Evolutionary conservation across 2,797 vertebrate species (phyloP), one percentile per base, ranked within the genome.

Genomic region (Phrynocephalus vlangalii): DNA sequence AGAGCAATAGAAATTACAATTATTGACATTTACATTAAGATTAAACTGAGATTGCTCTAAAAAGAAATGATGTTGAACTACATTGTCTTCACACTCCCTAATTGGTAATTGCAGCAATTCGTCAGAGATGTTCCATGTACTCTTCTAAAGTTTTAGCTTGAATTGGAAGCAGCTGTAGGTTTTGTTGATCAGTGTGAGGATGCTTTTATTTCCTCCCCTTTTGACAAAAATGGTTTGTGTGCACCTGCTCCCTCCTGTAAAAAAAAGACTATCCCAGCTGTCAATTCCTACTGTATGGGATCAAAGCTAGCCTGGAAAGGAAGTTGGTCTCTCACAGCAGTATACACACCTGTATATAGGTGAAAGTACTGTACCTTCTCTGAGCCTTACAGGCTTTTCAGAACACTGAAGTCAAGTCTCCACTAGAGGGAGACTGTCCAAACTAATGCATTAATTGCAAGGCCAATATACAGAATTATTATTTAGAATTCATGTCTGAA

Each of bases 401-500:
- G 50, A 78, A 26, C 56, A 33, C 6, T 77, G 0, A 5, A 28
- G 20, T 52, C 11, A 83, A 13, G 1, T 2, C 80, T 63, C 33
- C 3, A 63, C 66, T 77, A 81, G 33, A 75, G 84, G 84, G 84
- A 83, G 67, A 28, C 20, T 66, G 33, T n/a, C 44, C 68, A 38
- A 83, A 52, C n/a, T 85, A 86, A 89, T 89, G 72, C 63, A 82
- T 71, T 75, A 82, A 75, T 30, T 67, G 79, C 20, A 68, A 48
- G 66, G 2, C 2, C 6, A 82, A 82, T 30, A 44, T 7, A 22
- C 67, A 60, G 22, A 66, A 13, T 22, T 8, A 30, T 75, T 73
- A 60, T 33, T 84, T 63, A 63, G 60, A n/a, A 73, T 33, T 33
- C 15, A 76, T 5, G 16, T 6, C 18, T 10, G 73, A 38, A 24